Evolutionary conservation across 2,113 vertebrate genomes (phyloP).

Genomic region (Arenaria interpres): DNA sequence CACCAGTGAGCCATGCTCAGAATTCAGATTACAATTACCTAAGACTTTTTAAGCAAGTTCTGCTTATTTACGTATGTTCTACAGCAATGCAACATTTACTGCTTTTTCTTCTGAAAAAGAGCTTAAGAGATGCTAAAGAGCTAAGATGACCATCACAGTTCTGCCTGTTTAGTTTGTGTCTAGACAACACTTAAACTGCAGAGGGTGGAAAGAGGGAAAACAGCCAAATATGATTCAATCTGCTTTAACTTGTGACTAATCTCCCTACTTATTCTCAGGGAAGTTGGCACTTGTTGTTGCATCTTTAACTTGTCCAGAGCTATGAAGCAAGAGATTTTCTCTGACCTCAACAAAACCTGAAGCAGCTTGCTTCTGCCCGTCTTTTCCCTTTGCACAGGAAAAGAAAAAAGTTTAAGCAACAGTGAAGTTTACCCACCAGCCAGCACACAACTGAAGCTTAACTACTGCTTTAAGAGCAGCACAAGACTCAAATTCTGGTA

Average conservation of each 20-base stretch:
- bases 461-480: not conserved
- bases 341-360: conserved; percentile 45
- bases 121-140: not conserved
- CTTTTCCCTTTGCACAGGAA: conserved; percentile 22
- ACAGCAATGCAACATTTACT: not conserved
- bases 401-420: not conserved
- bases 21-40: conserved; percentile 56
- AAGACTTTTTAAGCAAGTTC: conserved; percentile 15
- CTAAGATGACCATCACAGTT: conserved; percentile 9
- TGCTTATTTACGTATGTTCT: conserved; percentile 13
- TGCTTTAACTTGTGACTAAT: conserved; percentile 71
- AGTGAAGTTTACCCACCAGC: not conserved
- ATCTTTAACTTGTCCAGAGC: conserved; percentile 48
- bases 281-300: conserved; percentile 51
- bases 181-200: conserved; percentile 65
- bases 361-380: conserved; percentile 20
- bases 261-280: conserved; percentile 63
- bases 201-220: conserved; percentile 59
- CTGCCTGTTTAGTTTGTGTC: conserved; percentile 66
- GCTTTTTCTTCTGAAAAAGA: conserved; percentile 9
- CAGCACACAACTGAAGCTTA: not conserved
- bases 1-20: conserved; percentile 46
- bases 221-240: conserved; percentile 64
- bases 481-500: not conserved
- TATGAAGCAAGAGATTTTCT: conserved; percentile 35